phyloP scores from a whole-genome alignment of 2,113 vertebrate species.

The Notiomystis cincta region DNA sequence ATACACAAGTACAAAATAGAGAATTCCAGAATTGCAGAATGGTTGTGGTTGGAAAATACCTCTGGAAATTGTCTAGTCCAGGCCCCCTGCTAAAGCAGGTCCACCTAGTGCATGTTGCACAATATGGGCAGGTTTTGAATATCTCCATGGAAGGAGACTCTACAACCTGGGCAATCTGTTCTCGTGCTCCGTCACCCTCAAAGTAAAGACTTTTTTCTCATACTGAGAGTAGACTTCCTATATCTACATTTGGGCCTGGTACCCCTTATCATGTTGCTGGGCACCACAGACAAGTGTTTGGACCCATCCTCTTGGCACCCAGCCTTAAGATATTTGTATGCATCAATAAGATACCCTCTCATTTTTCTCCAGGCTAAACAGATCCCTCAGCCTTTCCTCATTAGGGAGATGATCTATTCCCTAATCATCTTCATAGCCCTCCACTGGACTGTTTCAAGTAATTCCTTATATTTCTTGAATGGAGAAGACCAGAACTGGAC shows the following conservation, averaged over 20 bases:
- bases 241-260: not conserved
- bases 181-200: not conserved
- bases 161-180: not conserved
- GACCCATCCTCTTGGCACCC: not conserved
- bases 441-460: not conserved
- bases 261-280: not conserved
- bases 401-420: not conserved
- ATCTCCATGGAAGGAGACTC: not conserved
- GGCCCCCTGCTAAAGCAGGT: not conserved
- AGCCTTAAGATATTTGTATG: not conserved
- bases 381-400: not conserved
- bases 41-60: not conserved
- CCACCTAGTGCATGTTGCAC: not conserved
- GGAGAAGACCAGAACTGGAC: not conserved
- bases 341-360: not conserved
- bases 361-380: not conserved
- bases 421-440: not conserved
- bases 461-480: not conserved
- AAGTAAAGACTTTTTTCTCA: not conserved
- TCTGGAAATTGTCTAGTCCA: not conserved
- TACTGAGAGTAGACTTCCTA: not conserved
- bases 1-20: not conserved
- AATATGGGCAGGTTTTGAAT: not conserved
- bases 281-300: not conserved
- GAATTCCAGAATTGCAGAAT: not conserved